Evolutionary conservation across 1,140 invertebrate species (phyloP), one percentile per base, ranked within the genome.

Genomic region (Tribolium castaneum): DNA sequence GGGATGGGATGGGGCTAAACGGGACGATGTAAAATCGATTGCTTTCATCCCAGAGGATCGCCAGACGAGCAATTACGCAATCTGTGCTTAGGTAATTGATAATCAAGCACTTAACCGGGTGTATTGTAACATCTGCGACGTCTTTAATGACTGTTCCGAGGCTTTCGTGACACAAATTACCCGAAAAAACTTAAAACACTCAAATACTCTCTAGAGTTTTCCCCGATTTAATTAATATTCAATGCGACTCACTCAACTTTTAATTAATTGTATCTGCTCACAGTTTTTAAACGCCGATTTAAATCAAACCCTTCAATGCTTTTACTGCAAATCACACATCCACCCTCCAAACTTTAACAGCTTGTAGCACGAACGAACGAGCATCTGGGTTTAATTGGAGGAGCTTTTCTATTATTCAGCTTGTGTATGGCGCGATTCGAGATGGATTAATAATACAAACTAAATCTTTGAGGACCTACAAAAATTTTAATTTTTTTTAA

Each of bases 21-120:
- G 78, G 78, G 76, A 80, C 79, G 79, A 80, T 83, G 81, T 83
- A 77, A 78, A 82, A 84, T 84, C 82, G 83, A 84, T 84, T 81
- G 80, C 79, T 72, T 80, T 80, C 59, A 82, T 83, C 82, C 80
- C 82, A 30, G 73, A 84, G 79, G 80, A 84, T 82, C 76, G 79
- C 77, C 80, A 78, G 79, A 81, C 81, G 80, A 82, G 77, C 82
- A 82, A 84, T 84, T 83, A 83, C 77, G 77, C 77, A 83, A 84
- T 84, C 80, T 79, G 54, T 81, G 80, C 70, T 78, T 54, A 77
- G 76, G 78, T 83, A 84, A 84, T 84, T 84, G 82, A 82, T 81
- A 80, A 84, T 83, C 76, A 79, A 79, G 75, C 76, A 75, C 76
- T 74, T 71, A 22, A 30, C 70, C 50, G 12, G 19, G 19, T 30